These are phyloP conservation scores for Polyploca ridens DNA, from an alignment of 2,888 invertebrate species.

Conservation along the genomic window DNA sequence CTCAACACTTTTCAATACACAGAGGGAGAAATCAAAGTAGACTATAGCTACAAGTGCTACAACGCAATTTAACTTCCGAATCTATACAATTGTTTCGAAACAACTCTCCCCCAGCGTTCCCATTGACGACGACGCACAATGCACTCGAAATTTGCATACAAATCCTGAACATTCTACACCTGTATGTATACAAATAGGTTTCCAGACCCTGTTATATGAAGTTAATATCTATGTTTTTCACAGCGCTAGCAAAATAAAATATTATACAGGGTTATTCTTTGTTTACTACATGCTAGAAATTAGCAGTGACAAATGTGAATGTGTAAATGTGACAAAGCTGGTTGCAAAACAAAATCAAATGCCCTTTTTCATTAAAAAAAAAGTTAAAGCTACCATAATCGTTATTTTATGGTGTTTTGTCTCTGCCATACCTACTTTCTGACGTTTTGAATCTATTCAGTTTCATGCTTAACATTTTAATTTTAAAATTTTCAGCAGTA, in stretches of 20 bases:
- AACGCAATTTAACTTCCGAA: constrained; percentile 62
- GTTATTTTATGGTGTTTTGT: too few relatives aligned
- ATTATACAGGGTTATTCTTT: too few relatives aligned
- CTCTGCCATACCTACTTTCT: too few relatives aligned
- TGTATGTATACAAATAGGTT: constrained; percentile 14
- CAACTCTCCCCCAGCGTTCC: constrained; percentile 47
- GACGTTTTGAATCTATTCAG: too few relatives aligned
- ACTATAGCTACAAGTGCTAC: constrained; percentile 27
- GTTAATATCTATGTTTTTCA: not conserved
- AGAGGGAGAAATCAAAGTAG: constrained; percentile 1
- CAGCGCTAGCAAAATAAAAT: not conserved
- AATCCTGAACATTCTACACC: constrained; percentile 30
- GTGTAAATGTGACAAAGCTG: too few relatives aligned
- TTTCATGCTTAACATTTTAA: too few relatives aligned
- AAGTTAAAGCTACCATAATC: too few relatives aligned
- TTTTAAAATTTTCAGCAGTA: not conserved
- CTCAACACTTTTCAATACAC: constrained; percentile 8
- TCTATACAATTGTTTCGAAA: constrained; percentile 61
- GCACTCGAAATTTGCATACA: constrained; percentile 67
- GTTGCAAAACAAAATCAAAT: too few relatives aligned
- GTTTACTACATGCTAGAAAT: too few relatives aligned
- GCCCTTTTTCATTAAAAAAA: too few relatives aligned
- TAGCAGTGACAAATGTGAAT: too few relatives aligned
- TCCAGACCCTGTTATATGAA: constrained; percentile 12
- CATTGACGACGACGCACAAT: constrained; percentile 61